These are phyloP conservation scores for Hemiprocne comata DNA, from an alignment of 2,113 vertebrate genomes.

Conservation along the genomic window DNA sequence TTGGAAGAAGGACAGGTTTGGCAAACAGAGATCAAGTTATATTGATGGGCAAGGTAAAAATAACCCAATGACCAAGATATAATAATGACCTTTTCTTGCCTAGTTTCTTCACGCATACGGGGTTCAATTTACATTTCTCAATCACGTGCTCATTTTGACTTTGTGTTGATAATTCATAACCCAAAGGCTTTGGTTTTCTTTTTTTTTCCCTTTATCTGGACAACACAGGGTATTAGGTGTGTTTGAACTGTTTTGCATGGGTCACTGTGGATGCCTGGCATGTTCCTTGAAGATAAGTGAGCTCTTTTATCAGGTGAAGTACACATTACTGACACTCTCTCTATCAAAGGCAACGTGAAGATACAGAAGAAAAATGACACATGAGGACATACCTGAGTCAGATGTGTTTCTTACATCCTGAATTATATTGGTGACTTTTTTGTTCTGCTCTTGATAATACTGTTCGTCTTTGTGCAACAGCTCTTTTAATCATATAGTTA, in stretches of 20 bases:
- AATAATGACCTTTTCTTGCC: not conserved
- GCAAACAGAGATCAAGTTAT: not conserved
- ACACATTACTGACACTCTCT: not conserved
- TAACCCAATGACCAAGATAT: not conserved
- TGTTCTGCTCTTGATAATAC: not conserved
- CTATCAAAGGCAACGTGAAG: not conserved
- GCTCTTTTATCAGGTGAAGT: not conserved
- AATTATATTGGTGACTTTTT: not conserved
- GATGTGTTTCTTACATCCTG: not conserved
- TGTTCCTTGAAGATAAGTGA: constrained; percentile 6
- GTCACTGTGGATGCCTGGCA: not conserved
- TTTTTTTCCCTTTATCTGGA: not conserved
- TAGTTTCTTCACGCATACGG: not conserved
- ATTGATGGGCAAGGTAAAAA: not conserved
- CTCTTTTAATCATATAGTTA: not conserved
- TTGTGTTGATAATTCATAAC: not conserved
- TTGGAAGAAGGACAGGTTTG: not conserved
- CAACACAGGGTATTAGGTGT: not conserved
- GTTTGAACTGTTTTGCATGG: not conserved
- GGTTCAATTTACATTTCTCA: not conserved
- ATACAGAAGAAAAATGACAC: not conserved
- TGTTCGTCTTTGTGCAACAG: not conserved
- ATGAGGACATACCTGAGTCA: not conserved
- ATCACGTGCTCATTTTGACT: not conserved
- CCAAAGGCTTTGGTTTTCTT: not conserved